Conservation (phyloP, 2,113 vertebrate species). For the Pelobates fuscus region DNA sequence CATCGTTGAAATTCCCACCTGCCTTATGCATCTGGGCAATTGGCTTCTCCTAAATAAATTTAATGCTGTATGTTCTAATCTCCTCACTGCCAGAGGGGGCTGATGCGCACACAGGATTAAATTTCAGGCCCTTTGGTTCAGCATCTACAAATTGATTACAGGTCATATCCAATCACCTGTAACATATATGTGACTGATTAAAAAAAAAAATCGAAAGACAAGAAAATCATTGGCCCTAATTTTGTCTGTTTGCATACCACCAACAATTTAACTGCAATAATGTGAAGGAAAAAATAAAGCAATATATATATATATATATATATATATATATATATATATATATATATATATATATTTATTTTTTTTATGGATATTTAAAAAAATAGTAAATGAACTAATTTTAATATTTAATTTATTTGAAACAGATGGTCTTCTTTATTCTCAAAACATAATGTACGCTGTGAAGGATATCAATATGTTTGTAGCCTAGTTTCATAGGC, state of each 20-base stretch:
- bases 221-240: too few relatives aligned
- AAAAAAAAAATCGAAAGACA: too few relatives aligned
- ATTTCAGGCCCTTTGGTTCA: slow-evolving; percentile 26
- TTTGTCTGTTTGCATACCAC: too few relatives aligned
- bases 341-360: too few relatives aligned
- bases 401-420: not conserved
- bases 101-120: slow-evolving; percentile 36
- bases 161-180: slow-evolving; percentile 53
- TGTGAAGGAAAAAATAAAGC: too few relatives aligned
- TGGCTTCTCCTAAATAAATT: slow-evolving; percentile 65
- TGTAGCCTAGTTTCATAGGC: slow-evolving; percentile 34
- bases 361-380: slow-evolving; percentile 52
- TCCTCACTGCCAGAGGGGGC: slow-evolving; percentile 11
- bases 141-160: slow-evolving; percentile 61
- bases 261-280: too few relatives aligned
- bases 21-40: slow-evolving; percentile 64
- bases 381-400: too few relatives aligned
- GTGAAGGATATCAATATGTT: slow-evolving; percentile 23
- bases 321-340: too few relatives aligned
- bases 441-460: not conserved
- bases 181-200: too few relatives aligned
- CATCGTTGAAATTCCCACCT: slow-evolving; percentile 64
- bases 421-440: not conserved
- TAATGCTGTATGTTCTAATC: slow-evolving; percentile 54
- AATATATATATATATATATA: too few relatives aligned